These are phyloP conservation scores for Enteromius radiatus DNA, from an alignment of 2,797 vertebrate species.

Conservation along the genomic window DNA sequence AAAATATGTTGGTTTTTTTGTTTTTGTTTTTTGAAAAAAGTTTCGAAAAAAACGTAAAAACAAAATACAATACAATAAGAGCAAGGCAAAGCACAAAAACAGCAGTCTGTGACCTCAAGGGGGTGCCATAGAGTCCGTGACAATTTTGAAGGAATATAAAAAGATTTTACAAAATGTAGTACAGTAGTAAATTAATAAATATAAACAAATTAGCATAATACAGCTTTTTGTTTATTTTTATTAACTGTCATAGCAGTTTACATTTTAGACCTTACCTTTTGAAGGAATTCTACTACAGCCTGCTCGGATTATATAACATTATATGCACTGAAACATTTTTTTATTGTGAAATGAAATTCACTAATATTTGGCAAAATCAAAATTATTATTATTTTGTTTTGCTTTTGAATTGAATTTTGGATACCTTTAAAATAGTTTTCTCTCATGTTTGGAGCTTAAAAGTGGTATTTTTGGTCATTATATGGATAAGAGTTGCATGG, in stretches of 20 bases:
- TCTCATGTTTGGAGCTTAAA: not conserved
- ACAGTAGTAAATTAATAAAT: too few species aligned
- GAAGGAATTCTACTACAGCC: not conserved
- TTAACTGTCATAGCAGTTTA: not conserved
- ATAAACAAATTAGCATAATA: not conserved
- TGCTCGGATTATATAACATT: not conserved
- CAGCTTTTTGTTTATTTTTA: not conserved
- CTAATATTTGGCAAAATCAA: not conserved
- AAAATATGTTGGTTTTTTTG: too few species aligned
- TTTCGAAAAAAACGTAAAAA: not conserved
- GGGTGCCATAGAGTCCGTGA: not conserved
- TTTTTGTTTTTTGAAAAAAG: not conserved
- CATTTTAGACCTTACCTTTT: not conserved
- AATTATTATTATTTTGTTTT: too few species aligned
- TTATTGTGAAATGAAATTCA: not conserved
- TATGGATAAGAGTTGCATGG: not conserved
- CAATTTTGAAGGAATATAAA: not conserved
- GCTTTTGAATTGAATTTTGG: not conserved
- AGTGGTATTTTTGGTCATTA: not conserved
- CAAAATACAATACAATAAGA: not conserved
- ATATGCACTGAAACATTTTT: not conserved
- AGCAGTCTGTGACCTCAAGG: constrained; percentile 9
- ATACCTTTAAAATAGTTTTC: not conserved
- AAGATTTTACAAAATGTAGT: not conserved
- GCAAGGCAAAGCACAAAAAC: not conserved